Evolutionary conservation across 2,113 vertebrate genomes (phyloP), one percentile per base, ranked within the genome.

Genomic region (Chaetodon auriga): DNA sequence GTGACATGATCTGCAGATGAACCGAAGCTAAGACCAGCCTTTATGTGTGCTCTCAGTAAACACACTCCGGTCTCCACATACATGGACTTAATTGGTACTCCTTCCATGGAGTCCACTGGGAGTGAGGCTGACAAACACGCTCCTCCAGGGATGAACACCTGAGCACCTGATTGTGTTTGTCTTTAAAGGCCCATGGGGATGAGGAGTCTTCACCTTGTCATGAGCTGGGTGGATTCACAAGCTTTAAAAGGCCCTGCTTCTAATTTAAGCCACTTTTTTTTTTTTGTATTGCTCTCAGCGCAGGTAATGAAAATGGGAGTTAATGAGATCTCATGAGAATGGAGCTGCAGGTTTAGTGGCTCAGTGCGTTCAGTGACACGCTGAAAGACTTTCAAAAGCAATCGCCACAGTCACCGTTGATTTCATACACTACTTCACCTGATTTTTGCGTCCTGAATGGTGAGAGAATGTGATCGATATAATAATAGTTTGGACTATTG

Each of bases 301-400:
- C 35, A 63, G 35, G 60, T 45, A 19, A 48, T 71, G 65, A 80
- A 80, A 80, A 81, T 68, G 65, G 45, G 16, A 58, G 54, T 76
- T 94, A 92, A 94, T 91, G 82, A 92, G 90, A 48, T 83, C 92
- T 90, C 89, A 54, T 58, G 92, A 91, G 90, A 46, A 53, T 11
- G 23, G 66, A 60, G 65, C 14, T 69, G 55, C 57, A 81, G 68
- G 61, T 78, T 60, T 51, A 51, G 23, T 46, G 14, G 45, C n/a
- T 75, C 25, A 6, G 35, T 65, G 23, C 15, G 30, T 77, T 57
- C 12, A 60, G 21, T 70, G 49, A 80, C 60, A 13, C 21, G 16
- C 23, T 64, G 36, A 21, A 72, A 12, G 61, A 58, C 35, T 73
- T 49, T 61, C 15, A 62, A 9, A 16, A 23, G 41, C 68, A 73